Evolutionary conservation across 2,797 vertebrate genomes (phyloP).

Genomic region (Phoxinus dragarum): DNA sequence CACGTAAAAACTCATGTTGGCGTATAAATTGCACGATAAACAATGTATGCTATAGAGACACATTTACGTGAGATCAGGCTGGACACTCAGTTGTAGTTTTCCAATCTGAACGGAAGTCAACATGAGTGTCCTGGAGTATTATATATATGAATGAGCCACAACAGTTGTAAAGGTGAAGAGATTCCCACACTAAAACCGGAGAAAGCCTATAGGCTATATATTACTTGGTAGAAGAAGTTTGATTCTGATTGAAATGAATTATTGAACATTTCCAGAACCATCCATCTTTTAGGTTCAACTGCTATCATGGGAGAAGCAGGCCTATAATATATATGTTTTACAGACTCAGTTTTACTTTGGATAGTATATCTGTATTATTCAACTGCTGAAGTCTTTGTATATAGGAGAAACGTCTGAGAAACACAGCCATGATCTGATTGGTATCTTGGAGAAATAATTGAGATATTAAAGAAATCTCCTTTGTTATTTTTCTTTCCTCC

Average conservation of each 20-base stretch:
- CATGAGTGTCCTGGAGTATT: too few relatives aligned
- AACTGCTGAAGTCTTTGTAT: background rate
- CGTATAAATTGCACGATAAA: too few relatives aligned
- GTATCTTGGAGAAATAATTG: background rate
- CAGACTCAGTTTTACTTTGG: background rate
- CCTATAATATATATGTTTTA: background rate
- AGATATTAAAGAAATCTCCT: background rate
- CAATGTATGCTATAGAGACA: too few relatives aligned
- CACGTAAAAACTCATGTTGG: too few relatives aligned
- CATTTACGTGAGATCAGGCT: too few relatives aligned
- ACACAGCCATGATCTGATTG: background rate
- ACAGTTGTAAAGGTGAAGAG: too few relatives aligned
- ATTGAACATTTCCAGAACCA: conserved; percentile 1
- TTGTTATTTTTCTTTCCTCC: background rate
- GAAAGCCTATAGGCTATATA: background rate
- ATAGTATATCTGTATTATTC: background rate
- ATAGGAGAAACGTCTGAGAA: conserved; percentile 1
- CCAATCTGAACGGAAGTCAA: too few relatives aligned
- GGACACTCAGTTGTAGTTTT: too few relatives aligned
- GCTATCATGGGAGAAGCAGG: background rate
- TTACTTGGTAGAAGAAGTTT: background rate
- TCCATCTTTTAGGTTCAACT: background rate
- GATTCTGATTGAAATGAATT: background rate
- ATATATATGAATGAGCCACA: too few relatives aligned
- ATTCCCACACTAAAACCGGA: background rate